These are phyloP conservation scores for Brachyopa scutellaris DNA, from an alignment of 2,888 invertebrate species.

Conservation along the genomic window DNA sequence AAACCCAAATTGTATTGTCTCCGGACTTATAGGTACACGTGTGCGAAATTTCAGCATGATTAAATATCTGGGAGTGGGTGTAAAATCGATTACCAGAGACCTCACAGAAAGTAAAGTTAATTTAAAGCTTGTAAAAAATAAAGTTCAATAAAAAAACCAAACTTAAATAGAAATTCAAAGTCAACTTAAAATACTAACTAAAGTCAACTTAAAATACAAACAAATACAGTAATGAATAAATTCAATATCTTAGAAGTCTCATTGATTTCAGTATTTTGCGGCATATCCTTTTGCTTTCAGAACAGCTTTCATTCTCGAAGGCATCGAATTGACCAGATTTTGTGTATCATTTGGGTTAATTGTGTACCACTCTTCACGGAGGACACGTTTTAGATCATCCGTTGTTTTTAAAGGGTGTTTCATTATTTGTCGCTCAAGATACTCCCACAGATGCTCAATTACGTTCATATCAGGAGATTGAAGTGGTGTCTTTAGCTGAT, in stretches of 20 bases:
- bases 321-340: slow-evolving; percentile 9
- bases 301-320: slow-evolving; percentile 7
- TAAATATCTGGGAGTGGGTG: no score
- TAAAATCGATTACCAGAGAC: no score
- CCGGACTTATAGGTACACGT: no score
- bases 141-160: no score
- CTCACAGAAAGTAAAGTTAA: no score
- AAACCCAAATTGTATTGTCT: no score
- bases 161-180: no score
- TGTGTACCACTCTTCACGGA: slow-evolving; percentile 6
- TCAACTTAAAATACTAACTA: no score
- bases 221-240: not conserved
- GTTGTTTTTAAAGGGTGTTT: not conserved
- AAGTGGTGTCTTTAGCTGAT: not conserved
- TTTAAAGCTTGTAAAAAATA: no score
- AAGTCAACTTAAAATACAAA: no score
- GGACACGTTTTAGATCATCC: slow-evolving; percentile 10
- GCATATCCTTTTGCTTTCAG: not conserved
- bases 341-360: not conserved
- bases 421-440: not conserved
- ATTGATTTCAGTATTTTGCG: slow-evolving; percentile 7
- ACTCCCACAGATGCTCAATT: not conserved
- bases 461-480: not conserved
- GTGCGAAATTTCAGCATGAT: no score
- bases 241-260: not conserved